Evolutionary conservation across 92 coral and sea anemone species (phyloP).

Genomic region (Epizoanthus fatuus): DNA sequence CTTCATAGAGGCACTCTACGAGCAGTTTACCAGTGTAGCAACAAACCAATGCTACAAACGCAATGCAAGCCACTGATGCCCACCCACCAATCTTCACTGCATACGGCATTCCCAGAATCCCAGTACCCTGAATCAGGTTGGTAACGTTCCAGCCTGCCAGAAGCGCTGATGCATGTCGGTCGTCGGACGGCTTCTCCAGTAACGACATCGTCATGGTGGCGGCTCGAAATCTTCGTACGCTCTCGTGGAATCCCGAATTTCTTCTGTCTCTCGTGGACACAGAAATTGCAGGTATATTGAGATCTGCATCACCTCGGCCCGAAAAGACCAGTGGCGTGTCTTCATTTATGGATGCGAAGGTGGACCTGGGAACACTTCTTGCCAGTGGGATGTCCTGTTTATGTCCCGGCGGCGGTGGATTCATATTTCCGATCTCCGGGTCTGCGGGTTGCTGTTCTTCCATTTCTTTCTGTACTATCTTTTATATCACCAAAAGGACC

Average conservation of each 20-base stretch:
- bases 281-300: conserved; percentile 6
- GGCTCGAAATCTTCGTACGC: conserved; percentile 73
- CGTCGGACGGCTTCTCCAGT: conserved; percentile 85
- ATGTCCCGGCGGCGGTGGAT: not conserved
- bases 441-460: not conserved
- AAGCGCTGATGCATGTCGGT: conserved; percentile 90
- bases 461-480: not conserved
- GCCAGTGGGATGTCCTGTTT: conserved; percentile 9
- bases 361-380: not conserved
- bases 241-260: conserved; percentile 68
- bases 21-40: conserved; percentile 93
- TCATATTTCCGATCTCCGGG: not conserved
- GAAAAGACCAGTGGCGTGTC: conserved; percentile 24
- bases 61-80: conserved; percentile 87
- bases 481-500: no score
- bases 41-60: conserved; percentile 80
- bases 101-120: conserved; percentile 91
- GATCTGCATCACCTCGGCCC: not conserved
- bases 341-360: conserved; percentile 5
- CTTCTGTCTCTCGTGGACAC: conserved; percentile 19
- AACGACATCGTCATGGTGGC: conserved; percentile 87
- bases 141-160: conserved; percentile 96
- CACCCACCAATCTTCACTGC: conserved; percentile 94
- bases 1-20: conserved; percentile 88
- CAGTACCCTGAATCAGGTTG: conserved; percentile 92